Evolutionary conservation across 1,140 invertebrate species (phyloP), one percentile per base, ranked within the genome.

Genomic region (Papilio machaon): DNA sequence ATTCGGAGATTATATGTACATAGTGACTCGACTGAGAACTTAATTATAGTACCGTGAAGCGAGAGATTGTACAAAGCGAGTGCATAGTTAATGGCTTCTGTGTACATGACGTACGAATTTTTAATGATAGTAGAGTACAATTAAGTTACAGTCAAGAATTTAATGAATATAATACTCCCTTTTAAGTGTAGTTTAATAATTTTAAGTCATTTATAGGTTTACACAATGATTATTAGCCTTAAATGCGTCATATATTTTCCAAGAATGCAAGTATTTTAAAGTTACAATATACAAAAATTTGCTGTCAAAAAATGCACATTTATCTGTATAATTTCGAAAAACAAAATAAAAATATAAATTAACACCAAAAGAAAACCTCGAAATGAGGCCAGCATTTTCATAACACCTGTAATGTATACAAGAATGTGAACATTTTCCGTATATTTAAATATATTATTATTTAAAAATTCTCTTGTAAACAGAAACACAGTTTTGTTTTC

Each of bases 391-490:
- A 19, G n/a, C 30, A 17, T 35, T 70, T 38, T 70, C 64, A 35
- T 70, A 70, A 2, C 30, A 70, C 64, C 19, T 10, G 60, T 11
- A 7, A n/a, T 58, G 9, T 52, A 52, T 13, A 54, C 15, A 70
- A 35, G 30, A 35, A 35, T 35, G 64, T 30, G 11, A 70, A 70
- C 11, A 70, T 70, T 3, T 17, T 17, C 23, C 5, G 1, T 70
- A 70, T 15, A 38, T 38, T 35, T 54, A 17, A 13, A 70, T 64
- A 19, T 23, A 23, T 10, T 60, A 60, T 60, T 64, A 64, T 64
- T 70, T 70, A 15, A 70, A 70, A 70, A 70, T 35, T 64, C 19
- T 23, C 11, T 64, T 58, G n/a, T 58, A 58, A 58, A 58, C n/a
- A 58, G n/a, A 19, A 58, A 58, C 9, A 58, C 1, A 19, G 10